phyloP scores from a whole-genome alignment of 2,888 invertebrate species.

The Acleris laterana region DNA sequence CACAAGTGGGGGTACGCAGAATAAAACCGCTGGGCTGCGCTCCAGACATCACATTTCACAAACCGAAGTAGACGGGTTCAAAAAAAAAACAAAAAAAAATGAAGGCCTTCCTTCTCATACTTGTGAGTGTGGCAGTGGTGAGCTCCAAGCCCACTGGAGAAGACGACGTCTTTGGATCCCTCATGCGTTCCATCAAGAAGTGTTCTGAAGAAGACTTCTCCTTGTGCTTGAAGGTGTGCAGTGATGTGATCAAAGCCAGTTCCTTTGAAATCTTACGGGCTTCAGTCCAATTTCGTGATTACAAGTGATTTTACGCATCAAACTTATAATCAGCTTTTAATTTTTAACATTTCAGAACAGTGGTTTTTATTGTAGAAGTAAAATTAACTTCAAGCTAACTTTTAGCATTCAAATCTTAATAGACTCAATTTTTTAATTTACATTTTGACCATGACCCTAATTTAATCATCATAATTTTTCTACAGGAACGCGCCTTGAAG shows the following conservation, averaged over 20 bases:
- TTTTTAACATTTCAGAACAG: no score
- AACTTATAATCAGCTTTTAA: no score
- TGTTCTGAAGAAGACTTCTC: slow-evolving; percentile 88
- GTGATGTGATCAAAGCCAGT: slow-evolving; percentile 53
- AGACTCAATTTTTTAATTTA: no score
- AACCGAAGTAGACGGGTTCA: slow-evolving; percentile 44
- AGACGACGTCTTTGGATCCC: slow-evolving; percentile 84
- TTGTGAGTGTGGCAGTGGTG: slow-evolving; percentile 80
- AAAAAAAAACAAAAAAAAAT: slow-evolving; percentile 57
- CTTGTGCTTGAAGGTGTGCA: slow-evolving; percentile 89
- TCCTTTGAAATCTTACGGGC: not conserved
- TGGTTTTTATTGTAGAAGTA: no score
- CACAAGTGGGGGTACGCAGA: slow-evolving; percentile 68
- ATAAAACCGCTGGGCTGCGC: slow-evolving; percentile 73
- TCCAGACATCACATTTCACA: slow-evolving; percentile 71
- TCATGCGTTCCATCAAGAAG: slow-evolving; percentile 87
- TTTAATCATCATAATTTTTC: no score
- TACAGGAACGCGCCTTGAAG: slow-evolving; percentile 88
- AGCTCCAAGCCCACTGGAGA: slow-evolving; percentile 78
- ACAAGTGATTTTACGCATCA: no score
- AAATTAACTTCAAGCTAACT: no score
- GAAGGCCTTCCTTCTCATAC: slow-evolving; percentile 74
- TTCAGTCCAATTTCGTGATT: not conserved
- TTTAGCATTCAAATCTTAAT: no score
- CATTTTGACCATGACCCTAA: no score